Evolutionary conservation across 2,797 vertebrate genomes (phyloP), one percentile per base, ranked within the genome.

Genomic region (Telmatherina bonti): DNA sequence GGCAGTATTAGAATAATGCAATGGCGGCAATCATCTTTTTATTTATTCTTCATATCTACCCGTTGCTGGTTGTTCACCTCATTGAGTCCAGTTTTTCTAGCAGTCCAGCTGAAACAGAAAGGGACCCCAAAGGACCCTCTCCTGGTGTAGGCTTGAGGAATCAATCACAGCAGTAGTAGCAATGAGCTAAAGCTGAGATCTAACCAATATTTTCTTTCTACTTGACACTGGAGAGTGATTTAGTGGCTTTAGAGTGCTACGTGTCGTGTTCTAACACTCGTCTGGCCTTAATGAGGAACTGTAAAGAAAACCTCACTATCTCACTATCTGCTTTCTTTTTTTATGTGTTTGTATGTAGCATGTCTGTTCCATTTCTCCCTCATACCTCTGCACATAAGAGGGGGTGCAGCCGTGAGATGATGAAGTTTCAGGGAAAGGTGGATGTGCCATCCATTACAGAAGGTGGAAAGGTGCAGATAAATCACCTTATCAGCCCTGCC

Each of bases 361-460:
- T 85, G 81, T 90, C 87, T 83, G 74, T 89, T 89, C 87, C 87
- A 83, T 91, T 88, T 84, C 80, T 81, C 82, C 70, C 62, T 74
- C 79, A 75, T 83, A 62, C 71, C 43, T 78, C 71, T 69, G 67
- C 15, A 60, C 61, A 75, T 63, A 75, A 70, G 60, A 43, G 72
- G 60, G 81, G 82, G 62, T 81, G 78, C 84, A 85, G 81, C 83
- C 81, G 83, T 86, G 86, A 88, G 85, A 91, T 94, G 93, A 93
- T 93, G 93, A 93, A 94, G 94, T 93, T 93, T 93, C 87, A 83
- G 90, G 90, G 85, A 80, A 90, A 93, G 92, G 90, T 93, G 93
- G 90, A 89, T 89, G 92, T 93, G 87, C 89, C 91, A 94, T 94
- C 93, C 91, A 94, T 95, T 94, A 94, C 88, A 81, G 88, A 86